Percentiles rank a stretch among this genome's conserved stretches.
Conservation (phyloP, 2,888 invertebrate genomes). For the Polymixis flavicincta region DNA sequence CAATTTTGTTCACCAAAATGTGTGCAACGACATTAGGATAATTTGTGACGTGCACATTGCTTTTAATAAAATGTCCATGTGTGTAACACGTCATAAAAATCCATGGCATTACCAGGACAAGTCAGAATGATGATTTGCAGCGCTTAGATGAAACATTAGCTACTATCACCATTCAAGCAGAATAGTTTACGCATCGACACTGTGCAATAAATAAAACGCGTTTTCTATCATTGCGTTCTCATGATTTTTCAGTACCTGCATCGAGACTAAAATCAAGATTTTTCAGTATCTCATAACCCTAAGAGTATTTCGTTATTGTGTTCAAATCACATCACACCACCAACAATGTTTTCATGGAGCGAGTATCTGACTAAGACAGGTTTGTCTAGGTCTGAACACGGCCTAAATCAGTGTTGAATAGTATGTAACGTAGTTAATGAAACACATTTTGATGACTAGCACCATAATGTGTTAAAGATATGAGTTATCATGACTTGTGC, state of each 20-base stretch:
- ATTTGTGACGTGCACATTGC: background rate
- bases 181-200: background rate
- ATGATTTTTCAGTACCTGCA: background rate
- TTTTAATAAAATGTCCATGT: background rate
- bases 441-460: slow-evolving; percentile 14
- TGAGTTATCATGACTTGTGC: slow-evolving; percentile 39
- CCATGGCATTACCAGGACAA: background rate
- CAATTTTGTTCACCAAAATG: background rate
- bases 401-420: background rate
- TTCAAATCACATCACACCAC: too few species aligned
- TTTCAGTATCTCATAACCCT: background rate
- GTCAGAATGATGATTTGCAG: background rate
- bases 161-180: background rate
- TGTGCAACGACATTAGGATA: background rate
- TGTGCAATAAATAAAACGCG: background rate
- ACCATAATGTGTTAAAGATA: slow-evolving; percentile 24
- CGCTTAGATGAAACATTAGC: background rate
- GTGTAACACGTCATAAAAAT: background rate
- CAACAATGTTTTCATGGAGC: background rate
- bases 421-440: slow-evolving; percentile 1
- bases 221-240: background rate
- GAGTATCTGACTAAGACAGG: background rate
- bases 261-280: background rate
- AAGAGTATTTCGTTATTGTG: background rate
- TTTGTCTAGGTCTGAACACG: background rate